Evolutionary conservation across 2,888 invertebrate genomes (phyloP), one percentile per base, ranked within the genome.

Genomic region (Pterostichus madidus): DNA sequence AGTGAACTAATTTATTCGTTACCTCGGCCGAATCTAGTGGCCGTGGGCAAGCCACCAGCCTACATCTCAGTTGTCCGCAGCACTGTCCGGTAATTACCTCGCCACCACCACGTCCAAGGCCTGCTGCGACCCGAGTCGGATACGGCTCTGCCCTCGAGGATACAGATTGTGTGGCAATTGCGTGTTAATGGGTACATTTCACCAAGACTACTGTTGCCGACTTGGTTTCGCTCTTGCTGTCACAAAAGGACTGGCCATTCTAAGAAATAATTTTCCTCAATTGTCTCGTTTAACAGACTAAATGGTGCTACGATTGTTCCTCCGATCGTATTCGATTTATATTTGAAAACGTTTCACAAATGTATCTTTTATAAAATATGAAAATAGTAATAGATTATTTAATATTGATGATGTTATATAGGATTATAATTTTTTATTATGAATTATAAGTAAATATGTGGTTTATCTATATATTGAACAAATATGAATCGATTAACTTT

Each of bases 141-240:
- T 17, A 53, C 49, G 32, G 52, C 24, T 39, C 49, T 49, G 52
- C 49, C 75, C 75, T 52, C 6, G n/a, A 11, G 76, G 76, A 56
- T 56, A 77, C 76, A 77, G 76, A 77, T 53, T 77, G 76, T 77
- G 53, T 77, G 76, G 76, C 76, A 77, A 77, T 77, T 77, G 76
- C 53, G 53, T 77, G 76, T 77, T 77, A 77, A 77, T 77, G 56
- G 76, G 32, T 32, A 56, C 76, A 77, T 77, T 77, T 77, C 75
- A 46, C 59, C 73, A 24, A 49, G 15, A 31, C 71, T 46, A 39
- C 31, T 10, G 31, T 64, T 5, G 53, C 68, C 44, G 46, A 52
- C 53, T 32, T 77, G 76, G 39, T 6, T 32, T 8, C 15, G 52
- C 53, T 31, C 24, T 13, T n/a, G 24, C 35, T 11, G 10, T 32